Evolutionary conservation across 2,113 vertebrate species (phyloP).

Genomic region (Calyptomena viridis): DNA sequence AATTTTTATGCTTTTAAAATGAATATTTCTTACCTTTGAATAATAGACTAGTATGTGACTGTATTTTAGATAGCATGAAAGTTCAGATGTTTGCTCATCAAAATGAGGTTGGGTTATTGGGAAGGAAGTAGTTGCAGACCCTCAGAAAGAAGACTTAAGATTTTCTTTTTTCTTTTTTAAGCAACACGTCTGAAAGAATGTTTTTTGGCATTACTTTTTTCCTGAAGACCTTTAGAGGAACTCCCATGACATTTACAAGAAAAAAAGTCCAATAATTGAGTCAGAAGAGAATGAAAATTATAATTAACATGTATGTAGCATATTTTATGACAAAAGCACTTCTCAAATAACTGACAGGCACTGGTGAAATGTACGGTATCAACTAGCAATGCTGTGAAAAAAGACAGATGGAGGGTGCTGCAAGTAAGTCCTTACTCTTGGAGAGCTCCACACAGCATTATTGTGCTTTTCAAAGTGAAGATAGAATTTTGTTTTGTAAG

Average conservation of each 20-base stretch:
- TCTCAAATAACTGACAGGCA: neutral
- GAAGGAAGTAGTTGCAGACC: neutral
- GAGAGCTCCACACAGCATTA: neutral
- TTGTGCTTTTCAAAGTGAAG: neutral
- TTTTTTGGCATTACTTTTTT: conserved; percentile 29
- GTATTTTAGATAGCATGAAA: neutral
- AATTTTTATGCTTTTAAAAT: neutral
- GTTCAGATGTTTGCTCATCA: neutral
- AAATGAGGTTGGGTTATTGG: neutral
- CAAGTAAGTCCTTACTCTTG: neutral
- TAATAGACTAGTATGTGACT: neutral
- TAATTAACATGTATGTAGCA: neutral
- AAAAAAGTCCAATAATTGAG: conserved; percentile 12
- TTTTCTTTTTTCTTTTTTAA: neutral
- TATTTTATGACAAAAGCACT: neutral
- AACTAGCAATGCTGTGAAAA: neutral
- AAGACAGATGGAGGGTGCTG: neutral
- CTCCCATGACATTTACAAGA: neutral
- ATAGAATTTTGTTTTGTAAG: neutral
- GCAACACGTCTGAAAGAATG: conserved; percentile 1
- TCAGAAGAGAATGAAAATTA: neutral
- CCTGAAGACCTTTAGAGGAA: conserved; percentile 14
- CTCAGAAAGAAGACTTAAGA: neutral
- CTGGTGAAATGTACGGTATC: neutral
- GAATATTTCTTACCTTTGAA: neutral